Conservation (phyloP, 2,113 vertebrate species). For the Cynocephalus volans region DNA sequence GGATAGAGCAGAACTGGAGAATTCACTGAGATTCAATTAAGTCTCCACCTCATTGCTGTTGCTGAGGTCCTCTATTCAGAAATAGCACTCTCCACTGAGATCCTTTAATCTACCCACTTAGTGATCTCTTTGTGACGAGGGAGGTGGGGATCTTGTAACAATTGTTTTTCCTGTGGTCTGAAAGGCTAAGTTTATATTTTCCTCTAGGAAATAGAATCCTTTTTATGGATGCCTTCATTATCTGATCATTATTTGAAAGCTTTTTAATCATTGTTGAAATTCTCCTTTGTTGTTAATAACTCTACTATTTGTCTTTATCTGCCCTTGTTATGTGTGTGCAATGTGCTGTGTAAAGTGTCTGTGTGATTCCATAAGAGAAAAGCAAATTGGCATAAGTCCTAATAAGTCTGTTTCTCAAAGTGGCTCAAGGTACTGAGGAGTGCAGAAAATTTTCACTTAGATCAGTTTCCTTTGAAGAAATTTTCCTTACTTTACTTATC, state of each 20-base stretch:
- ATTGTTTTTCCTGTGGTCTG: not conserved
- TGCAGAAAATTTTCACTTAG: not conserved
- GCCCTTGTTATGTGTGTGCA: not conserved
- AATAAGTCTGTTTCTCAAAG: not conserved
- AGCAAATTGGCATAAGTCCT: not conserved
- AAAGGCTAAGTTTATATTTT: constrained; percentile 36
- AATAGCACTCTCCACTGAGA: not conserved
- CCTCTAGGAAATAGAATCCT: not conserved
- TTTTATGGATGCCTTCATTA: not conserved
- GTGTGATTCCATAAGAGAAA: not conserved
- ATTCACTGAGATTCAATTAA: not conserved
- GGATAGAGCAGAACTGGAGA: not conserved
- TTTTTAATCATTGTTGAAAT: constrained; percentile 52
- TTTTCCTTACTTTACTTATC: not conserved
- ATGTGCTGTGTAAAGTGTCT: not conserved
- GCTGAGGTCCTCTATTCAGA: not conserved
- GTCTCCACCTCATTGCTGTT: not conserved
- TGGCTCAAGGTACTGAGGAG: not conserved
- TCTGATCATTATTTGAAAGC: constrained; percentile 39
- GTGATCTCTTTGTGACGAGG: not conserved
- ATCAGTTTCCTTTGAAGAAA: not conserved
- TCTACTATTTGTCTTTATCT: not conserved
- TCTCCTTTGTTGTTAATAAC: not conserved
- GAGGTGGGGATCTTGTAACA: not conserved
- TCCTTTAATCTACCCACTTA: not conserved